A percentile compares a stretch with the other conserved stretches of the same genome.
These are phyloP conservation scores for Bufo gargarizans DNA, from an alignment of 2,113 vertebrate genomes.

Conservation along the genomic window DNA sequence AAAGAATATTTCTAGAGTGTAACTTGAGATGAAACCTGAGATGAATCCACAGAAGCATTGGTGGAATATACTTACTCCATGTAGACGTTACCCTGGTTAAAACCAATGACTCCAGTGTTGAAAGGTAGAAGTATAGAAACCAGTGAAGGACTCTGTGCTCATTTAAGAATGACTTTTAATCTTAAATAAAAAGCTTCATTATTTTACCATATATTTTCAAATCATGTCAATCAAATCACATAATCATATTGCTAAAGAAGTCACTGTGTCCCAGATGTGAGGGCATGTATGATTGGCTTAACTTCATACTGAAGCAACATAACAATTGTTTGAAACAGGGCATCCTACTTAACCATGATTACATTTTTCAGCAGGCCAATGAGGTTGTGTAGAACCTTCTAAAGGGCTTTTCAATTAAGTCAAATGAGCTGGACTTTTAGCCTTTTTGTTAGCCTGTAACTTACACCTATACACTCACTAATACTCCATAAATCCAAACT, in stretches of 20 bases:
- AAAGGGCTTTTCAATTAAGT: slow-evolving; percentile 28
- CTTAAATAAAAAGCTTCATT: not conserved
- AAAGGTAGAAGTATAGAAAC: not conserved
- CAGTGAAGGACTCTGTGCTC: not conserved
- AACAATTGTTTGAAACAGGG: not conserved
- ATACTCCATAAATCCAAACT: slow-evolving; percentile 51
- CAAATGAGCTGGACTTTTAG: slow-evolving; percentile 31
- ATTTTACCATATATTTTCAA: not conserved
- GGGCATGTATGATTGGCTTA: not conserved
- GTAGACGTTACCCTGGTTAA: not conserved
- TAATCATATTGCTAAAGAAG: not conserved
- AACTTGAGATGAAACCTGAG: no score
- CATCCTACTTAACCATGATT: not conserved
- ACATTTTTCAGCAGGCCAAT: not conserved
- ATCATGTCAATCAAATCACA: not conserved
- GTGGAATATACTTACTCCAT: not conserved
- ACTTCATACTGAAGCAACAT: not conserved
- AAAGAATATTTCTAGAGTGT: no score
- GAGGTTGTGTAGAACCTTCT: slow-evolving; percentile 9
- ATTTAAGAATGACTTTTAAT: not conserved
- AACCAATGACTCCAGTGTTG: not conserved
- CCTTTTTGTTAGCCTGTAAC: slow-evolving; percentile 42
- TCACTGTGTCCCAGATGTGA: not conserved
- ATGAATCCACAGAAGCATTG: not conserved
- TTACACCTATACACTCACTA: slow-evolving; percentile 51